Evolutionary conservation across 2,113 vertebrate species (phyloP).

Genomic region (Saguinus imperator): DNA sequence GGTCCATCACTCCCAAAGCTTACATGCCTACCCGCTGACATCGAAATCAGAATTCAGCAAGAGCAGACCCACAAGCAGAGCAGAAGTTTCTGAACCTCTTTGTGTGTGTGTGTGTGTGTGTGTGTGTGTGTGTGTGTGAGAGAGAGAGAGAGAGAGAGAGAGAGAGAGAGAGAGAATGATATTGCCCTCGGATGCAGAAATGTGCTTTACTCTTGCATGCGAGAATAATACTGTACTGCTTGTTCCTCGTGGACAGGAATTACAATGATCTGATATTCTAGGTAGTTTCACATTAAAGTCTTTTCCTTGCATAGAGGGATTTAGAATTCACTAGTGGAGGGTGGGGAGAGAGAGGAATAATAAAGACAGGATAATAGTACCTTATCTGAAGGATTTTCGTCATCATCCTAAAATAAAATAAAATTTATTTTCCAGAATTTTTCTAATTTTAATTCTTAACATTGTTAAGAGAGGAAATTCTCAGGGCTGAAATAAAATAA

Average conservation of each 20-base stretch:
- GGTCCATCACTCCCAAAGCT: neutral
- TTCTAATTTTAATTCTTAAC: constrained; percentile 12
- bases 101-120: neutral
- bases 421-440: constrained; percentile 30
- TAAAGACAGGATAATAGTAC: constrained; percentile 36
- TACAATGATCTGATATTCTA: constrained; percentile 1
- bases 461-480: neutral
- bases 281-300: constrained; percentile 26
- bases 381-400: constrained; percentile 33
- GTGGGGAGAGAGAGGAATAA: neutral
- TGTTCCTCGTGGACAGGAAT: constrained; percentile 34
- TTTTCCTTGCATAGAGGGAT: neutral
- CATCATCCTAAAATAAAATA: constrained; percentile 42
- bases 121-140: neutral
- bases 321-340: constrained; percentile 33
- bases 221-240: neutral
- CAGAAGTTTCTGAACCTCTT: neutral
- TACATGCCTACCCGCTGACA: neutral
- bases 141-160: too few species aligned
- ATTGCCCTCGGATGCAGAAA: neutral
- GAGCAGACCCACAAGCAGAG: neutral
- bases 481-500: constrained; percentile 14
- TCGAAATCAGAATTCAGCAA: neutral
- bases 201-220: neutral
- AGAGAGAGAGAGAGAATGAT: neutral